Evolutionary conservation across 30 jellyfish, hydroid and myxozoan genomes (phyloP).

Genomic region (Pseudorhiza aurosa): DNA sequence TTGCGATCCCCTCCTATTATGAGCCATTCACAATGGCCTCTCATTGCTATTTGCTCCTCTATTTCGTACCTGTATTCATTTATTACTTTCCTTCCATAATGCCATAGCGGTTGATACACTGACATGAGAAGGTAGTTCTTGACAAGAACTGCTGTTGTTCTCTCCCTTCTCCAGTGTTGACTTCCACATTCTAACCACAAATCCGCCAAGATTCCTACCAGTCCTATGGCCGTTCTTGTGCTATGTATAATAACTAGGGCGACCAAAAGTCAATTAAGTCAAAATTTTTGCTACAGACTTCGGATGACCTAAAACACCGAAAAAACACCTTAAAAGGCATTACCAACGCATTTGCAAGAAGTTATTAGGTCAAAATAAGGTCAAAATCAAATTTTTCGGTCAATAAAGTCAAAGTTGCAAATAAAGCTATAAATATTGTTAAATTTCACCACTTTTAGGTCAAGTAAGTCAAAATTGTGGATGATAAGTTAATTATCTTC

Average conservation of each 20-base stretch:
- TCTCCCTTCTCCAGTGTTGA: background rate
- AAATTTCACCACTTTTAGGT: too few species aligned
- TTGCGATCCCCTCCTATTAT: constrained; percentile 2
- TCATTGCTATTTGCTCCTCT: constrained; percentile 3
- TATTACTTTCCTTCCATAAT: background rate
- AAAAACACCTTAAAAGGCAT: too few species aligned
- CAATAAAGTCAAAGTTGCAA: too few species aligned
- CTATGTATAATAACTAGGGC: background rate
- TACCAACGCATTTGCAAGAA: too few species aligned
- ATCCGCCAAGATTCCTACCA: background rate
- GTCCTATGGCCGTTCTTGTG: background rate
- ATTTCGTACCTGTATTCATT: background rate
- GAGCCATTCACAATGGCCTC: constrained; percentile 1
- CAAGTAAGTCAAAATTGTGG: too few species aligned
- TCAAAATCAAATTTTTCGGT: too few species aligned
- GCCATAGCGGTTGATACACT: background rate
- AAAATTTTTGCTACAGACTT: too few species aligned
- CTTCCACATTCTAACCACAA: constrained; percentile 5
- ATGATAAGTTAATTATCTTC: too few species aligned
- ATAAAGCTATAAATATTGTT: too few species aligned
- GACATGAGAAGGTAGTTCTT: constrained; percentile 4
- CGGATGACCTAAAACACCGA: too few species aligned
- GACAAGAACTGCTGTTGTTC: constrained; percentile 1
- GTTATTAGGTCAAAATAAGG: too few species aligned
- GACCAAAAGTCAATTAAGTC: too few species aligned